These are phyloP conservation scores for Sarcophilus harrisii DNA, from an alignment of 2,797 vertebrate genomes.

Conservation along the genomic window DNA sequence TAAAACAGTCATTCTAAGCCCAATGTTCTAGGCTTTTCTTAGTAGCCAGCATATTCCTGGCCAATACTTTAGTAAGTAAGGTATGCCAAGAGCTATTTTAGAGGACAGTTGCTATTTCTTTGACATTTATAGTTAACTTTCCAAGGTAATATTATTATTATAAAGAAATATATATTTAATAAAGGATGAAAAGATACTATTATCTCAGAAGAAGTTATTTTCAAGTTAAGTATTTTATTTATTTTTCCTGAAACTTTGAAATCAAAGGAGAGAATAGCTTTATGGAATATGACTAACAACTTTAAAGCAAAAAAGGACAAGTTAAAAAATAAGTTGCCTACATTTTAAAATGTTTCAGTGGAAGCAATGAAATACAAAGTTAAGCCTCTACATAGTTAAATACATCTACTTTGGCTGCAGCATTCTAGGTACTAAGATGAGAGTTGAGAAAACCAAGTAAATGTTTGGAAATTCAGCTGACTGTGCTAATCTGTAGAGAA, in stretches of 20 bases:
- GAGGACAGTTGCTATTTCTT: slow-evolving; percentile 12
- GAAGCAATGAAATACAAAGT: background rate
- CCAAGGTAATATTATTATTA: slow-evolving; percentile 44
- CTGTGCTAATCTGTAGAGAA: slow-evolving; percentile 20
- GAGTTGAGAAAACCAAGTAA: background rate
- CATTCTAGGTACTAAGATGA: slow-evolving; percentile 13
- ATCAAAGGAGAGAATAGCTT: slow-evolving; percentile 40
- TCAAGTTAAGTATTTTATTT: slow-evolving; percentile 39
- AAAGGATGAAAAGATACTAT: slow-evolving; percentile 19
- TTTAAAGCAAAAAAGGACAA: background rate
- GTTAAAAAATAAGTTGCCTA: slow-evolving; percentile 33
- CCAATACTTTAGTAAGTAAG: slow-evolving; percentile 52
- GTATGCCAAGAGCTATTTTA: slow-evolving; percentile 42
- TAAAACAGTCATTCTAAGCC: background rate
- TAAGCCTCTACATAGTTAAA: background rate
- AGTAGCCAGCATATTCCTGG: background rate
- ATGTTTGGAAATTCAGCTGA: slow-evolving; percentile 14
- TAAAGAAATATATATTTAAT: slow-evolving; percentile 50
- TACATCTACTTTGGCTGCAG: slow-evolving; percentile 1
- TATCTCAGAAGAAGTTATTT: slow-evolving; percentile 39
- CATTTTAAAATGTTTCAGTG: background rate
- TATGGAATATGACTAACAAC: slow-evolving; percentile 32
- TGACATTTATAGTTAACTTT: slow-evolving; percentile 41
- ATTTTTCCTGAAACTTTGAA: slow-evolving; percentile 56
- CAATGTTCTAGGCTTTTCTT: slow-evolving; percentile 19